phyloP scores from a whole-genome alignment of 2,113 vertebrate genomes.

The Sander vitreus region DNA sequence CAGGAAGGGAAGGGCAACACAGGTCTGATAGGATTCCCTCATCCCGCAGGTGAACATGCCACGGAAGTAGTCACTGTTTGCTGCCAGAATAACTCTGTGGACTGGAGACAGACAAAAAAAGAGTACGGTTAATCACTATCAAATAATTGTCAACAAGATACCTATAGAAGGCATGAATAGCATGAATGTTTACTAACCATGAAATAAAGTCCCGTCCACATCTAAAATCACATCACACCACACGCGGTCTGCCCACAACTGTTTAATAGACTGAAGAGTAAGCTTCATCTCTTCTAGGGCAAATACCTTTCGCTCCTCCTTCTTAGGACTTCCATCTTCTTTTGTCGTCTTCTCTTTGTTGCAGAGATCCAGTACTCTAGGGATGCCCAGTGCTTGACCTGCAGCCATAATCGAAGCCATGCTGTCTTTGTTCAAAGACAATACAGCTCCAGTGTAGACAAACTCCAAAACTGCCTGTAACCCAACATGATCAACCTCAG shows the following conservation, averaged over 20 bases:
- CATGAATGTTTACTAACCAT: constrained; percentile 73
- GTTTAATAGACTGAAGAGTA: constrained; percentile 80
- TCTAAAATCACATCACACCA: constrained; percentile 89
- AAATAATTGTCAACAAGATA: not conserved
- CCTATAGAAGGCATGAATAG: not conserved
- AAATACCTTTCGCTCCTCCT: constrained; percentile 22
- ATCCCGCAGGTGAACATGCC: constrained; percentile 93
- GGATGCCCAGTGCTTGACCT: constrained; percentile 80
- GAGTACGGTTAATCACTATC: not conserved
- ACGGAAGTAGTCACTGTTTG: constrained; percentile 92
- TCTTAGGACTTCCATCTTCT: not conserved
- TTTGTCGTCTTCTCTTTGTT: not conserved
- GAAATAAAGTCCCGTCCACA: constrained; percentile 76
- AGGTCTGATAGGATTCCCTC: constrained; percentile 86
- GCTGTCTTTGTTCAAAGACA: constrained; percentile 48
- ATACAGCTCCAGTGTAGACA: constrained; percentile 86
- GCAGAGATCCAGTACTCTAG: constrained; percentile 80
- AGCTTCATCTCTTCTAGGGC: constrained; percentile 79
- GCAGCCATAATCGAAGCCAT: constrained; percentile 69
- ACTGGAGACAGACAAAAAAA: constrained; percentile 74
- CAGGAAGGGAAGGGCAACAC: constrained; percentile 75
- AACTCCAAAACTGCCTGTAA: constrained; percentile 87
- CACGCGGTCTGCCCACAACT: constrained; percentile 77
- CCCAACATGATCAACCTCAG: constrained; percentile 64
- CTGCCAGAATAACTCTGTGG: constrained; percentile 89